Conservation (phyloP, 2,888 invertebrate genomes). For the Drosophila infuscata region DNA sequence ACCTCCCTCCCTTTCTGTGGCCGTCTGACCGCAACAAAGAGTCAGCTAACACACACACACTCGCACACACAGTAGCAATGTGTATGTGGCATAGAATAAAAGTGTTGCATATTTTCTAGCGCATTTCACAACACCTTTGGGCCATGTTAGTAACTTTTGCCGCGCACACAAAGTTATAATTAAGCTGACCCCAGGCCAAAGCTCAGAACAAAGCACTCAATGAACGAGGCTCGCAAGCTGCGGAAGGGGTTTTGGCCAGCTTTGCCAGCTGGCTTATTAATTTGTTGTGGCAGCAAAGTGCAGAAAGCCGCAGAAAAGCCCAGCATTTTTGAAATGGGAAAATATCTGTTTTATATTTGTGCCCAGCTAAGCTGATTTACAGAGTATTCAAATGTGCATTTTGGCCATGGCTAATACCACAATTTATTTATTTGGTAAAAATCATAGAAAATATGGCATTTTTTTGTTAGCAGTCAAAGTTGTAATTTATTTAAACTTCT, state of each 20-base stretch:
- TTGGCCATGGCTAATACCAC: neutral
- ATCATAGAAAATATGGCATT: neutral
- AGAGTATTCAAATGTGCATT: neutral
- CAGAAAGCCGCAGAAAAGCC: neutral
- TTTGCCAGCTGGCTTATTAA: conserved; percentile 9
- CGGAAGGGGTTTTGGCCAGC: neutral
- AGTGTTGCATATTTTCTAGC: conserved; percentile 65
- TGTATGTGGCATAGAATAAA: conserved; percentile 35
- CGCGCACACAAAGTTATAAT: conserved; percentile 62
- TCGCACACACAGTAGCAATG: conserved; percentile 1
- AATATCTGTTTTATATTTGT: too few species aligned
- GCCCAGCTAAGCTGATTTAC: neutral
- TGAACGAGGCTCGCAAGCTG: neutral
- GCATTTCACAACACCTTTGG: conserved; percentile 59
- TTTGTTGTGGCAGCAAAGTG: conserved; percentile 11
- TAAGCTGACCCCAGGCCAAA: conserved; percentile 50
- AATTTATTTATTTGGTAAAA: neutral
- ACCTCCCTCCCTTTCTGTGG: conserved; percentile 22
- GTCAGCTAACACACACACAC: conserved; percentile 26
- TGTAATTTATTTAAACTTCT: neutral
- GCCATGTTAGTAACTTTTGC: conserved; percentile 57
- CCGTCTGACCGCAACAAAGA: conserved; percentile 62
- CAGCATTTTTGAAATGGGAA: neutral
- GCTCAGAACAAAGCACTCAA: conserved; percentile 10
- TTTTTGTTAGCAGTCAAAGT: neutral